Base-by-base conservation (phyloP, 2,888 invertebrate genomes). In the Tetanocera ferruginea region DNA sequence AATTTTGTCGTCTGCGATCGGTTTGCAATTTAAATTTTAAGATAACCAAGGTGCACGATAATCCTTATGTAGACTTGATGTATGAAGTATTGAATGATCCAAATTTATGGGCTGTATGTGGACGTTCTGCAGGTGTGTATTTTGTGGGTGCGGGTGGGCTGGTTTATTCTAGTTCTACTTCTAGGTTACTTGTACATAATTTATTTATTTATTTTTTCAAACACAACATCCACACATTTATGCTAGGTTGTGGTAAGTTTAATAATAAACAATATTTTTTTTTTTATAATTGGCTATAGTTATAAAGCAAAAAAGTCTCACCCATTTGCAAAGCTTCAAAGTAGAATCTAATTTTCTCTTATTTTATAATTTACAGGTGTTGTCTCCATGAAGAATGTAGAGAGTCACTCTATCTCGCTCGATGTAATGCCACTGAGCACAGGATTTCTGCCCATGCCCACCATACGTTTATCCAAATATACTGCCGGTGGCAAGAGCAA, bases 351-450 rank as follows among this genome's bases (percentile, higher is more conserved):
- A 28, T 28, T 3, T 9, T 69, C 3, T 34, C 28, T 11, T 25
- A 52, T 34, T 43, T 37, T 14, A 11, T 64, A 6, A 9, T 69
- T 89, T 90, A 0, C 85, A 94, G 95, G 95, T 78, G 94, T 95
- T 5, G 92, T 95, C 82, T 92, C 93, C 19, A 91, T 96, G 91
- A 93, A 93, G 78, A 91, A 92, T 71, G 91, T 91, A 5, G 93
- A 93, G 77, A 92, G 93, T 11, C 95, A 96, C 88, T 92, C 91
- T 62, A 95, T 97, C 69, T 93, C 94, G 0, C 89, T 98, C 81
- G 97, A 98, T 85, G 96, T 98, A 51, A 96, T 98, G 95, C 98
- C 98, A 3, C 90, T 98, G n/a, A 94, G 94, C 28, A 95, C 96
- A 28, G 98, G 98, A 25, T 96, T 94, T 88, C 91, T 98, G 81